phyloP scores from a whole-genome alignment of 2,113 vertebrate species.

The Cygnus buccinator region DNA sequence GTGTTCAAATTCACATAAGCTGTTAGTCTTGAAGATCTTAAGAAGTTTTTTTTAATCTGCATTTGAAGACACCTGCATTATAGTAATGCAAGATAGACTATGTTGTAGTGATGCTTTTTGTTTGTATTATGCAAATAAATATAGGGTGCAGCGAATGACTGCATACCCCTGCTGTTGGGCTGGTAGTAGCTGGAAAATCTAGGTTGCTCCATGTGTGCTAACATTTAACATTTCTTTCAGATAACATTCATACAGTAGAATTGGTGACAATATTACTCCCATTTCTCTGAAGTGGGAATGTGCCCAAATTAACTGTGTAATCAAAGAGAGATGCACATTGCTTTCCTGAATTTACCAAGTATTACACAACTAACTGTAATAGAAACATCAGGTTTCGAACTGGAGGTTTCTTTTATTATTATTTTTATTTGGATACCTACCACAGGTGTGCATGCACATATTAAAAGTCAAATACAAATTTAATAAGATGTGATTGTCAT shows the following conservation, averaged over 20 bases:
- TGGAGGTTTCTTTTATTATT: not conserved
- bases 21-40: not conserved
- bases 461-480: not conserved
- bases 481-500: not conserved
- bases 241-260: not conserved
- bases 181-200: not conserved
- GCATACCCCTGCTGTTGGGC: not conserved
- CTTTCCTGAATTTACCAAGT: not conserved
- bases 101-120: not conserved
- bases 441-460: fast-evolving
- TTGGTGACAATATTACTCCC: not conserved
- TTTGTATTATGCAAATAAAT: not conserved
- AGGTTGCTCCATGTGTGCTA: fast-evolving
- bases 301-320: not conserved
- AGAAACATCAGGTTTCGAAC: not conserved
- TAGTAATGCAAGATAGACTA: not conserved
- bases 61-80: not conserved
- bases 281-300: not conserved
- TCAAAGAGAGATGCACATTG: not conserved
- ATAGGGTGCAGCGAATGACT: not conserved
- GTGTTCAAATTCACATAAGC: not conserved
- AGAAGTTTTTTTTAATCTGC: not conserved
- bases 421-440: not conserved
- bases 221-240: not conserved
- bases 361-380: not conserved